Conservation (phyloP, 2,797 vertebrate species). For the Spea hammondii region DNA sequence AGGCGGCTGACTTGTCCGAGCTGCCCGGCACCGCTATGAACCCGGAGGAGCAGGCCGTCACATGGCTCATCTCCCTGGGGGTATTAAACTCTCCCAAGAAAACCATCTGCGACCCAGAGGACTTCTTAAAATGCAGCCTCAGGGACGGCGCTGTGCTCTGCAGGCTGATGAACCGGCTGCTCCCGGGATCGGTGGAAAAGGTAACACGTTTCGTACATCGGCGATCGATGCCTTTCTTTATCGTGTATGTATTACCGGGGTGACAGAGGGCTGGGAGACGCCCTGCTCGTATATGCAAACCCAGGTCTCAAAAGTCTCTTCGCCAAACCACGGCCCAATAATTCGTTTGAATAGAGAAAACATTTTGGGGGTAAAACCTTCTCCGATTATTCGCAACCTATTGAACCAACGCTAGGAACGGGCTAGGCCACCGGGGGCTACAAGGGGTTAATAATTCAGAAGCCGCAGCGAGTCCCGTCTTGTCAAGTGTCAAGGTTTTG, state of each 20-base stretch:
- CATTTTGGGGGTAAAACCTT: too few relatives aligned
- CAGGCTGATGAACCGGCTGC: slow-evolving; percentile 83
- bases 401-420: too few relatives aligned
- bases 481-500: neutral
- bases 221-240: neutral
- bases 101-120: slow-evolving; percentile 86
- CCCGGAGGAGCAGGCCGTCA: slow-evolving; percentile 91
- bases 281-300: slow-evolving; percentile 13
- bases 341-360: too few relatives aligned
- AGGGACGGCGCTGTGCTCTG: slow-evolving; percentile 93
- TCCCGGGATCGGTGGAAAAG: slow-evolving; percentile 85
- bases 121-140: slow-evolving; percentile 85
- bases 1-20: slow-evolving; percentile 75
- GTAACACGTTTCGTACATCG: slow-evolving; percentile 62
- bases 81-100: slow-evolving; percentile 96
- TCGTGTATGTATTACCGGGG: neutral
- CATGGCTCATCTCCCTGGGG: slow-evolving; percentile 95
- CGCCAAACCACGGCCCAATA: too few relatives aligned
- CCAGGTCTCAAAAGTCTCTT: neutral
- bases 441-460: neutral
- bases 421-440: neutral
- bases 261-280: neutral
- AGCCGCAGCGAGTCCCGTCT: neutral
- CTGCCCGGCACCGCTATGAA: slow-evolving; percentile 79
- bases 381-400: too few relatives aligned